Evolutionary conservation across 2,888 invertebrate species (phyloP).

Genomic region (Ophion ellenae): DNA sequence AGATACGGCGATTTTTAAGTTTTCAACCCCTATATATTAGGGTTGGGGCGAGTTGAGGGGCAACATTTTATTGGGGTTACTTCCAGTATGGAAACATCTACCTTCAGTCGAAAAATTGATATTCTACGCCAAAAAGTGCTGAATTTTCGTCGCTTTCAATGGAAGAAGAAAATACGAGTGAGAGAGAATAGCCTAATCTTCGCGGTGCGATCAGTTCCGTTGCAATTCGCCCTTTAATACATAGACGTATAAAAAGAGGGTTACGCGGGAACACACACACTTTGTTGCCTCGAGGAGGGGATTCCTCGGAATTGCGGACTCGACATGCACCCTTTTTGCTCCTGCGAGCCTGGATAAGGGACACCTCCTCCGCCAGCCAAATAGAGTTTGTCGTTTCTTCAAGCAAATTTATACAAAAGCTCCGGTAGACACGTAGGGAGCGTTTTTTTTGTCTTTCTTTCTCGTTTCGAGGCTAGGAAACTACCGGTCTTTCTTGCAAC

Average conservation of each 20-base stretch:
- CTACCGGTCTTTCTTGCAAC: slow-evolving; percentile 56
- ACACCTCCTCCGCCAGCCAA: slow-evolving; percentile 28
- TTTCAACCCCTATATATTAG: no score
- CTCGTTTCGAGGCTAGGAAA: slow-evolving; percentile 38
- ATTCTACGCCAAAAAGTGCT: no score
- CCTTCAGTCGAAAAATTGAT: no score
- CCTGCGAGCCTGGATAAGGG: slow-evolving; percentile 21
- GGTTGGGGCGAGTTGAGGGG: no score
- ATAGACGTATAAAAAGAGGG: no score
- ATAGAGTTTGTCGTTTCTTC: slow-evolving; percentile 3
- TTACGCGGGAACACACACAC: slow-evolving; percentile 42
- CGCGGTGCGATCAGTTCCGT: slow-evolving; percentile 52
- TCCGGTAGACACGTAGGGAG: slow-evolving; percentile 3
- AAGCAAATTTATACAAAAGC: slow-evolving; percentile 18
- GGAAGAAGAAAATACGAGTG: background rate
- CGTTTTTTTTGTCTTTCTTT: slow-evolving; percentile 19
- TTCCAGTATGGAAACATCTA: no score
- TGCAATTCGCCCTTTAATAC: slow-evolving; percentile 13
- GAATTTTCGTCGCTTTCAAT: no score
- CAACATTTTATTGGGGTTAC: no score
- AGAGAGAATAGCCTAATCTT: slow-evolving; percentile 54
- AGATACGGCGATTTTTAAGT: no score
- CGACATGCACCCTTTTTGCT: slow-evolving; percentile 8
- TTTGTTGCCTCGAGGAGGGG: slow-evolving; percentile 55
- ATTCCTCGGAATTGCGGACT: slow-evolving; percentile 51